Evolutionary conservation across 2,113 vertebrate species (phyloP).

Genomic region (Zootoca vivipara): DNA sequence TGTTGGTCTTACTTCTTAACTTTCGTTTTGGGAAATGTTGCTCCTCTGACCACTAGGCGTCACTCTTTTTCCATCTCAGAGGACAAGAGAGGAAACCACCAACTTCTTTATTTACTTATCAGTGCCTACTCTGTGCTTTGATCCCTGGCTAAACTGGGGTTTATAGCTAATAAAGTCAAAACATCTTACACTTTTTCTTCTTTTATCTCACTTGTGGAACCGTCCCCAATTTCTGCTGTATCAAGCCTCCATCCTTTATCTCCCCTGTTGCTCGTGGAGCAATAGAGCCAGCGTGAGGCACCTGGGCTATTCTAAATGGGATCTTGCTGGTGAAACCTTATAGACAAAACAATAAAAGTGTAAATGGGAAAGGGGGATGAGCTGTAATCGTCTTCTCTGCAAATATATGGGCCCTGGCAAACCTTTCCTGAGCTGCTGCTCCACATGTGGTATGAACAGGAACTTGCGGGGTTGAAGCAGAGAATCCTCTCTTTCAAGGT

Average conservation of each 20-base stretch:
- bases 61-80: constrained; percentile 47
- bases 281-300: fast-evolving
- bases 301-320: neutral
- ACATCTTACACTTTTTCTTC: neutral
- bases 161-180: constrained; percentile 39
- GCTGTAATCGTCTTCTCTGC: neutral
- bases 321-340: neutral
- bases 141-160: constrained; percentile 22
- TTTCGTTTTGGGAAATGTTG: no score
- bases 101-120: constrained; percentile 9
- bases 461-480: fast-evolving
- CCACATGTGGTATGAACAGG: fast-evolving
- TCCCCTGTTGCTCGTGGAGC: neutral
- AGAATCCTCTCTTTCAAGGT: fast-evolving
- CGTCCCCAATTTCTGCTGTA: neutral
- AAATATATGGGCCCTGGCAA: neutral
- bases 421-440: fast-evolving
- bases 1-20: neutral
- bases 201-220: neutral
- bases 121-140: constrained; percentile 16
- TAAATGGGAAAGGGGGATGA: neutral
- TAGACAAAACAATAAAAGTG: neutral
- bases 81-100: neutral
- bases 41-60: constrained; percentile 57
- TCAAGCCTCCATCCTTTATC: neutral